Evolutionary conservation across 1,140 invertebrate species (phyloP), one percentile per base, ranked within the genome.

Genomic region (Drosophila kohkoa): DNA sequence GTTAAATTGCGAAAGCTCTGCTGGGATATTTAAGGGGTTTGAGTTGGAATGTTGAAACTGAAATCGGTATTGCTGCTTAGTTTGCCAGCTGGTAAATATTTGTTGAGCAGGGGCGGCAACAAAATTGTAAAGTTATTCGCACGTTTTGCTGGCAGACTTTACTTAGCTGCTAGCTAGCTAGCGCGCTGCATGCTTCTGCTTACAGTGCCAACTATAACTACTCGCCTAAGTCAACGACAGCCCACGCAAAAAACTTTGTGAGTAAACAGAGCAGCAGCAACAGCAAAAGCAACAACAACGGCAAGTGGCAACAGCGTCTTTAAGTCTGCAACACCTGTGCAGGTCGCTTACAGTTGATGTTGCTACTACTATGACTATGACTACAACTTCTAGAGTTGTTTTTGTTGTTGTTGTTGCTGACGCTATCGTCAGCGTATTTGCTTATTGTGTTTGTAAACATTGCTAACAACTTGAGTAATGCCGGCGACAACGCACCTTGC

Each of bases 381-480:
- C 54, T 67, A 11, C 20, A 5, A 46, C 20, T 52, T 13, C 20
- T 13, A 20, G 16, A 20, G 49, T 32, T 65, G 13, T n/a, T 48
- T 43, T 16, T 45, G 45, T 65, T 43, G 64, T 16, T 35, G 38
- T 30, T 63, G 51, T 13, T 45, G 62, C 52, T 66, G 75, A 62
- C 54, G 74, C 28, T 70, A 66, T 62, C 58, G 77, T 79, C 57
- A 52, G 70, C 49, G 79, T 87, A 87, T 88, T 88, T 88, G 78
- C 85, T 89, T 88, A 88, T 88, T 88, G 85, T 89, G 86, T 89
- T 85, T 88, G 85, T 85, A 88, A 88, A 88, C 85, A 88, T 81
- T 85, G 85, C 85, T 88, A 88, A 88, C 85, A 88, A 88, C 85
- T 88, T 89, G 85, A 88, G 85, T 89, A 88, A 88, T 88, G 86